phyloP scores from a whole-genome alignment of 2,888 invertebrate genomes.

The Lycaena phlaeas region DNA sequence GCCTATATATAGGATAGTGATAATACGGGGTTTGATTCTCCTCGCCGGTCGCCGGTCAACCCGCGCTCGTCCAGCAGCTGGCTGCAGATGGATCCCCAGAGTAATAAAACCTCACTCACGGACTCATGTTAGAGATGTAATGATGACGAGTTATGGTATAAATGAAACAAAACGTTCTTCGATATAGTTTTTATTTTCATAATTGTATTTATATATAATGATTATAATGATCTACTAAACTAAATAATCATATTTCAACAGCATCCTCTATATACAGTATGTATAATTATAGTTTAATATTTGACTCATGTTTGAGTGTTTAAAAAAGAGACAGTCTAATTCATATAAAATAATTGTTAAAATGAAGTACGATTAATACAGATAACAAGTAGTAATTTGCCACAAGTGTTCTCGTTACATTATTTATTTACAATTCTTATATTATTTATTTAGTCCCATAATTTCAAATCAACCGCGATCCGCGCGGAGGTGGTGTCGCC shows the following conservation, averaged over 20 bases:
- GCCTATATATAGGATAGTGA: no score
- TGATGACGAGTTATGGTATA: no score
- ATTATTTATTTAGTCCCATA: slow-evolving; percentile 68
- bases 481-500: slow-evolving; percentile 23
- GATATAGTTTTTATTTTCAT: slow-evolving; percentile 65
- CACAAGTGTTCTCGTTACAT: slow-evolving; percentile 50
- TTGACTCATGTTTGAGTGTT: slow-evolving; percentile 37
- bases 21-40: no score
- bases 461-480: slow-evolving; percentile 48
- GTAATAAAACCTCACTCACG: no score
- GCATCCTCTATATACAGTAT: slow-evolving; percentile 70
- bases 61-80: no score
- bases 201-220: slow-evolving; percentile 64
- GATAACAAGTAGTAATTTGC: slow-evolving; percentile 67
- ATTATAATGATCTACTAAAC: slow-evolving; percentile 71
- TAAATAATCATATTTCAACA: slow-evolving; percentile 72
- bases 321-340: slow-evolving; percentile 45
- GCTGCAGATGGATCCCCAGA: no score
- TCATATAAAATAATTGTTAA: slow-evolving; percentile 50
- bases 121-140: no score
- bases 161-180: slow-evolving; percentile 30
- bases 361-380: slow-evolving; percentile 51
- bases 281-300: slow-evolving; percentile 53
- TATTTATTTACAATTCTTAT: slow-evolving; percentile 67
- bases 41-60: no score